Conservation (phyloP, 2,113 vertebrate species). For the Petaurus breviceps region DNA sequence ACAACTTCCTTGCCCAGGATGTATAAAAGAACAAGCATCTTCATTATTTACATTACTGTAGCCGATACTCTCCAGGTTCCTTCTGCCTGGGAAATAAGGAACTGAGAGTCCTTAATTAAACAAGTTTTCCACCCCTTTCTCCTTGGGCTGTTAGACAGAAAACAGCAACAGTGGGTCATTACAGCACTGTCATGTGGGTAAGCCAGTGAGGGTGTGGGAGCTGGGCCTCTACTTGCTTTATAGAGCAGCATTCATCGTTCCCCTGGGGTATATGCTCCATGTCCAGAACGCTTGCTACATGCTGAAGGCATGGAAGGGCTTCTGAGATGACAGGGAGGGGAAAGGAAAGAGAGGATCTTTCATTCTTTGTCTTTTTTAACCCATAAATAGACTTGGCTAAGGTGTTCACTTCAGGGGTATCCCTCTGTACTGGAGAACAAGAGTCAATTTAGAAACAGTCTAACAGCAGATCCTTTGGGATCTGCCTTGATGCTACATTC, state of each 20-base stretch:
- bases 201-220: not conserved
- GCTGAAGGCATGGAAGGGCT: not conserved
- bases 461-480: slow-evolving; percentile 1
- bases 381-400: not conserved
- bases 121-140: not conserved
- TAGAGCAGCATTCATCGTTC: not conserved
- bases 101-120: slow-evolving; percentile 11
- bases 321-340: not conserved
- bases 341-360: not conserved
- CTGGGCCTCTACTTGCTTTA: too few species aligned
- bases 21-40: not conserved
- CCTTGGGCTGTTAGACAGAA: not conserved
- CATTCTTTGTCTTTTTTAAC: not conserved
- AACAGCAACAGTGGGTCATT: not conserved
- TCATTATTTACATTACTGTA: slow-evolving; percentile 10
- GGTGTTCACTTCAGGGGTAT: slow-evolving; percentile 25
- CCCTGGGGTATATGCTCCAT: not conserved
- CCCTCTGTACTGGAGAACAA: slow-evolving; percentile 1
- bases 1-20: not conserved
- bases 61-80: not conserved
- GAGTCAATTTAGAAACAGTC: not conserved
- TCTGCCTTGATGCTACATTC: not conserved
- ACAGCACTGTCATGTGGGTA: accelerated
- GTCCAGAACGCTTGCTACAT: not conserved
- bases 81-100: not conserved